Conservation (phyloP, 2,888 invertebrate genomes). For the Tuberolachnus salignus region DNA sequence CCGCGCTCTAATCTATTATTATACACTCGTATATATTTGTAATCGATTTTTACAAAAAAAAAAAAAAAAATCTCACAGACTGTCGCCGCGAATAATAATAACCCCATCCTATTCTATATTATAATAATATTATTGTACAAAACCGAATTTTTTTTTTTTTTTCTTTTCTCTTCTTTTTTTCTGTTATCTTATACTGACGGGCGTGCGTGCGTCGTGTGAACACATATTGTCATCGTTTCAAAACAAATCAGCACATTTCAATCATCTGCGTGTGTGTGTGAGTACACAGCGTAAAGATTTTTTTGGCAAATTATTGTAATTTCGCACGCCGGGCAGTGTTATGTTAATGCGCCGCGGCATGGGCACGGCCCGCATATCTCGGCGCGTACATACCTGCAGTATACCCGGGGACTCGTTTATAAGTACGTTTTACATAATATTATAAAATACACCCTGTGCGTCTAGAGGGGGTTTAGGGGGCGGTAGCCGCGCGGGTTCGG, state of each 20-base stretch:
- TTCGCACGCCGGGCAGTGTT: constrained; percentile 38
- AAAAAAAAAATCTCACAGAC: too few relatives aligned
- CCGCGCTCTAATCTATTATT: too few relatives aligned
- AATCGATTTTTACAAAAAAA: too few relatives aligned
- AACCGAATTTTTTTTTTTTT: too few relatives aligned
- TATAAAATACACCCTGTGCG: not conserved
- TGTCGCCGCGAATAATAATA: too few relatives aligned
- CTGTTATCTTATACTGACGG: not conserved
- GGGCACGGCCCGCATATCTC: too few relatives aligned
- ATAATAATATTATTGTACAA: too few relatives aligned
- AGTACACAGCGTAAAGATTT: not conserved
- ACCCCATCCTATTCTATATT: too few relatives aligned
- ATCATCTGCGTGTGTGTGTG: too few relatives aligned
- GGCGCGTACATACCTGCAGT: not conserved
- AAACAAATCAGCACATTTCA: constrained; percentile 28
- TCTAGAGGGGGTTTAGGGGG: too few relatives aligned
- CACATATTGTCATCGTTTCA: constrained; percentile 22
- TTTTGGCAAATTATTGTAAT: constrained; percentile 35
- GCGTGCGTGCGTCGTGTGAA: not conserved
- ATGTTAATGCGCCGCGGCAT: constrained; percentile 32
- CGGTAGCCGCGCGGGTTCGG: constrained; percentile 23
- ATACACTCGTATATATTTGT: too few relatives aligned
- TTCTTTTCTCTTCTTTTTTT: too few relatives aligned
- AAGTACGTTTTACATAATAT: not conserved
- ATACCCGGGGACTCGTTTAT: constrained; percentile 45